phyloP scores from a whole-genome alignment of 2,888 invertebrate genomes.

The Eulithis prunata region DNA sequence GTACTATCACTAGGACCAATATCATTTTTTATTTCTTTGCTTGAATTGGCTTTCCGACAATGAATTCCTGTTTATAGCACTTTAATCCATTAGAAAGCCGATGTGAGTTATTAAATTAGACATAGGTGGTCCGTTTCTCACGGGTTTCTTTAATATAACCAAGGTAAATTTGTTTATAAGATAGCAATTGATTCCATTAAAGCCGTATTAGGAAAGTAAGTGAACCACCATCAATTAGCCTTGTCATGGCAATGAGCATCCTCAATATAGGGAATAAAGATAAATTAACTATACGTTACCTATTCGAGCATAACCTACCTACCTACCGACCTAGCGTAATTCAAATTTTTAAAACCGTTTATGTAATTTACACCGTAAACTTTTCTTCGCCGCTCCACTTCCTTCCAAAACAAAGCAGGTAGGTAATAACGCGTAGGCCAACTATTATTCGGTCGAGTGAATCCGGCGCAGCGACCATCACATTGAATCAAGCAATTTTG shows the following conservation, averaged over 20 bases:
- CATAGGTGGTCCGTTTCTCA: constrained; percentile 50
- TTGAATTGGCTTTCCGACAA: constrained; percentile 16
- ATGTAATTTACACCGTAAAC: constrained; percentile 3
- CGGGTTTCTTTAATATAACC: constrained; percentile 25
- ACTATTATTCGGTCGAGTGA: constrained; percentile 68
- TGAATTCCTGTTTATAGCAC: constrained; percentile 38
- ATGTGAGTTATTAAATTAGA: constrained; percentile 47
- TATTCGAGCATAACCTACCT: no score
- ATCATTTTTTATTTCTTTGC: constrained; percentile 17
- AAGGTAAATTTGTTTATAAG: not conserved
- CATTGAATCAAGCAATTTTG: constrained; percentile 58
- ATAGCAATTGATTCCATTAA: not conserved
- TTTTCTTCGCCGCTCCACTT: constrained; percentile 29
- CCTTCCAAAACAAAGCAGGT: constrained; percentile 41
- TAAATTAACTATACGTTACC: constrained; percentile 40
- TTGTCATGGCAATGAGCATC: constrained; percentile 36
- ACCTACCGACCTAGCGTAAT: not conserved
- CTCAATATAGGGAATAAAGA: constrained; percentile 44
- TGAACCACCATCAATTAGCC: constrained; percentile 47
- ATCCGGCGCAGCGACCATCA: constrained; percentile 59
- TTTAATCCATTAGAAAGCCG: constrained; percentile 55
- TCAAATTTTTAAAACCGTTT: not conserved
- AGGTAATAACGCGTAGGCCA: constrained; percentile 16
- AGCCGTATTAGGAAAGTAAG: constrained; percentile 1
- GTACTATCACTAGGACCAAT: constrained; percentile 1